Percentiles rank a stretch among this genome's conserved stretches.
Conservation (phyloP, 2,113 vertebrate species). For the Merops nubicus region DNA sequence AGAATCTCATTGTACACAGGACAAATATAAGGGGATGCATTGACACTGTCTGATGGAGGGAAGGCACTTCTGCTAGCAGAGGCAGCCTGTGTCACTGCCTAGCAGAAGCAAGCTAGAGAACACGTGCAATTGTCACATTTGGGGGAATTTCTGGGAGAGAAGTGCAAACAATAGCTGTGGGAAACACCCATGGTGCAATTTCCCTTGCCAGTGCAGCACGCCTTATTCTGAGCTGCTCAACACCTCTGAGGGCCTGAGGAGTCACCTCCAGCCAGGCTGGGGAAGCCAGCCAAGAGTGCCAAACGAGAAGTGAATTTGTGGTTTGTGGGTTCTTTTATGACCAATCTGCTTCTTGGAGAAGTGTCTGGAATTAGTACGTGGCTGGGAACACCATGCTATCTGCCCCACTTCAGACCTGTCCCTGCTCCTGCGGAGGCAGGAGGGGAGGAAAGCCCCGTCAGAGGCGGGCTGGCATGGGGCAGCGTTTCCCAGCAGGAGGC, state of each 20-base stretch:
- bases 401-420: background rate
- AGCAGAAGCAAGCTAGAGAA: background rate
- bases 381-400: background rate
- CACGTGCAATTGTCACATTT: background rate
- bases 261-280: background rate
- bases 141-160: background rate
- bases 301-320: background rate
- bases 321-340: background rate
- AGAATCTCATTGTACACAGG: conserved; percentile 47
- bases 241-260: background rate
- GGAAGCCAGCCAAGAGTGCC: background rate
- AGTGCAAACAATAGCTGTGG: background rate
- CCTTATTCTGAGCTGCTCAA: background rate
- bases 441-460: background rate
- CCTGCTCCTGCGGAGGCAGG: background rate
- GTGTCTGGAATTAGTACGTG: background rate
- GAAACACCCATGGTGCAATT: background rate
- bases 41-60: background rate
- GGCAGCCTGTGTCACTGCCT: background rate
- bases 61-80: background rate
- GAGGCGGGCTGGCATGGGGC: background rate
- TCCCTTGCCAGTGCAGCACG: background rate
- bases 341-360: background rate
- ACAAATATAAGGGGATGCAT: conserved; percentile 53
- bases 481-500: background rate